Conservation (phyloP, 2,888 invertebrate species). For the Pseudoips prasinana region DNA sequence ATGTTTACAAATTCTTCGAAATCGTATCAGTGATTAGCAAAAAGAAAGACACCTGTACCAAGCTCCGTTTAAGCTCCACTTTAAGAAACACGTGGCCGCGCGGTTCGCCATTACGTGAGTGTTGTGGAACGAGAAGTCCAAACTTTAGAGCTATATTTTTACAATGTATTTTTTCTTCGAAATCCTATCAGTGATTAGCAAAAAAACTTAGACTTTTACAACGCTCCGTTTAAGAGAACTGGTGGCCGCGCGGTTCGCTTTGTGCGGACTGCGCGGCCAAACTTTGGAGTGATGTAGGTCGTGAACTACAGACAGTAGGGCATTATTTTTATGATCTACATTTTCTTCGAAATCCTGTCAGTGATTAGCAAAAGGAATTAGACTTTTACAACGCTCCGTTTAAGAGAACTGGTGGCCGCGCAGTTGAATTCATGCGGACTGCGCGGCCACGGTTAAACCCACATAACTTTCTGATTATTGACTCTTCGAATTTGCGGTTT, state of each 20-base stretch:
- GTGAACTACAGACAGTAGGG: conserved; percentile 4
- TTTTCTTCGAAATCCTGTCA: conserved; percentile 4
- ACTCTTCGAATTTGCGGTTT: conserved; percentile 3
- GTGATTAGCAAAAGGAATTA: conserved; percentile 4
- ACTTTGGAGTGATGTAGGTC: conserved; percentile 4
- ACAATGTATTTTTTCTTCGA: conserved; percentile 3
- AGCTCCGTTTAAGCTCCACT: conserved; percentile 9
- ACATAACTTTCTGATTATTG: conserved; percentile 5
- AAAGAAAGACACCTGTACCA: conserved; percentile 11
- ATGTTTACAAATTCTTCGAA: conserved; percentile 1
- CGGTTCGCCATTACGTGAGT: conserved; percentile 11
- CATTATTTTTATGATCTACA: conserved; percentile 4
- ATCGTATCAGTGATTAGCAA: conserved; percentile 9
- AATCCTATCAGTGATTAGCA: conserved; percentile 3
- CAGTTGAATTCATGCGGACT: conserved; percentile 2
- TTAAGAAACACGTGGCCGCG: conserved; percentile 11
- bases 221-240: conserved; percentile 2
- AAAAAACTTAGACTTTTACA: conserved; percentile 4
- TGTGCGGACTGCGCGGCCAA: conserved; percentile 3
- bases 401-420: conserved; percentile 1
- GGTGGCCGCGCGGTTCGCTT: conserved; percentile 4
- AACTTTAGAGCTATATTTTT: conserved; percentile 7
- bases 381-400: conserved; percentile 3
- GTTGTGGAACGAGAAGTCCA: conserved; percentile 11
- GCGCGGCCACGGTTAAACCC: conserved; percentile 4